Evolutionary conservation across 2,888 invertebrate species (phyloP), one percentile per base, ranked within the genome.

Genomic region (Byasa hedistus): DNA sequence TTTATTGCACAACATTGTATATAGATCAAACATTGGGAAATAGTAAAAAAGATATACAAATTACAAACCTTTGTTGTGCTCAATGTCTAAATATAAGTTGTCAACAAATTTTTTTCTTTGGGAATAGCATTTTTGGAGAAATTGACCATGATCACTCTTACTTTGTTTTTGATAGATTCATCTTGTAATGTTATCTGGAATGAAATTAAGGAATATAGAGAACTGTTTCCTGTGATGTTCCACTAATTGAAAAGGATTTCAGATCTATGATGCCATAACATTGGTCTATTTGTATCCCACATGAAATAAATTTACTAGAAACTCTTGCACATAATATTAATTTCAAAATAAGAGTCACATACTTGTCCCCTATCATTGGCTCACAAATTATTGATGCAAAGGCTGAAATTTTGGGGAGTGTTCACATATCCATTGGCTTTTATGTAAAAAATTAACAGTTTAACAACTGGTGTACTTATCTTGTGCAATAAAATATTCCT

Each of bases 181-280:
- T 92, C 92, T 86, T 92, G 92, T 48, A 92, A 76, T 54, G 92
- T 92, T 55, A 92, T 92, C 92, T 92, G 83, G 27, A 82, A 86
- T 63, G 44, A 68, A 69, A 55, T 39, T 24, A 58, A 52, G 22
- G 21, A 36, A 54, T 32, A 27, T 12, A 24, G 24, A n/a, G 12
- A 27, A n/a, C n/a, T 22, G 32, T 19, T 54, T 54, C 23, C 17
- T 17, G 52, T 19, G 1, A 24, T 48, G 5, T 44, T 17, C 44
- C 4, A 17, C 19, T 15, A 15, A n/a, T n/a, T n/a, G n/a, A 39
- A 12, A 39, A 44, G 44, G 12, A 44, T 44, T 44, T 19, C 19
- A 15, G 3, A 4, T 17, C 15, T 2, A 10, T 44, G 2, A 44
- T 44, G 32, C 4, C 8, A 32, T 32, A 32, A n/a, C n/a, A n/a